Evolutionary conservation across 2,888 invertebrate genomes (phyloP), one percentile per base, ranked within the genome.

Genomic region (Callosobruchus maculatus): DNA sequence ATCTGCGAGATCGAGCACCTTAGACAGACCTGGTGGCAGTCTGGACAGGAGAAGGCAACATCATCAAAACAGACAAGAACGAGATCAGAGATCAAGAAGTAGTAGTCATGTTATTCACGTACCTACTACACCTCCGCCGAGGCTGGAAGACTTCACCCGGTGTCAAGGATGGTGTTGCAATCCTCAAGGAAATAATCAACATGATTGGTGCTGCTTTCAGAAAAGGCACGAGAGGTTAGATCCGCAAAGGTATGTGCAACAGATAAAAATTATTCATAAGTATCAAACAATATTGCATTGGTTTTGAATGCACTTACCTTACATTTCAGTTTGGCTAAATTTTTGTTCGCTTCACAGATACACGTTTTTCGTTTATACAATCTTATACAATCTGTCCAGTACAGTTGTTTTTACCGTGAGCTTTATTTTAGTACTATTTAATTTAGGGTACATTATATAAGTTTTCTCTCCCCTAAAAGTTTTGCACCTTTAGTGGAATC

Each of bases 21-120:
- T 22, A 20, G 76, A 77, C 2, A 13, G 68, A 68, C 21, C 68
- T 1, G 68, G 68, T 21, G 91, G 91, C 78, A 88, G 91, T 79
- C 89, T 92, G 80, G 88, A 91, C 77, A 87, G 90, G 74, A 87
- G 90, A 70, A 88, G 90, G 68, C 74, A 73, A 67, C 75, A 76
- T 21, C 77, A 78, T n/a, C 73, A 78, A 20, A 81, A 78, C 73
- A 75, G 83, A 67, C 89, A 88, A 76, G 92, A 92, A 78, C 88
- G 92, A 68, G 93, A 93, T 82, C 90, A 90, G 72, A 92, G 92
- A 84, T 89, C 91, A 72, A 88, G 90, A 78, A 92, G 92, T 7
- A 90, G 91, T 30, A 68, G 68, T 20, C 68, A 68, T 68, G 68
- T 68, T 2, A 21, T 68, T 9, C 85, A 91, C 83, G 88, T 90